Base-by-base conservation (phyloP, 2,888 invertebrate genomes). In the Latrodectus hesperus region DNA sequence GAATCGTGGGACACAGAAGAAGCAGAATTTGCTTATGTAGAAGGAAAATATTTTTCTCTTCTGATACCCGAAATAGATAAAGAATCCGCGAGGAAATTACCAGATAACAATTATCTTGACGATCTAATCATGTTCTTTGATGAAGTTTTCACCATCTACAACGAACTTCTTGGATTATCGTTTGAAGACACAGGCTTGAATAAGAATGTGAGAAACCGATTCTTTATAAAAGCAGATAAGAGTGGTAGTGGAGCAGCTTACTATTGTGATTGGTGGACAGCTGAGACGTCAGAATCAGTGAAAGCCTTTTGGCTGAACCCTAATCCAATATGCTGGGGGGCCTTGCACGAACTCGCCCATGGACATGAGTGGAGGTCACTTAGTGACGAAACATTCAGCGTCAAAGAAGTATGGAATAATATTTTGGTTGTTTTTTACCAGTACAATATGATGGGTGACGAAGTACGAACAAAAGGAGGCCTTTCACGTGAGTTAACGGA, bases 381-480 rank as follows among this genome's bases (percentile, higher is more conserved):
- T 0, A 60, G n/a, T 60, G 60, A 60, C n/a, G 60, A 60, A 60
- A 60, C 60, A 60, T 60, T 60, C 6, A 16, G 14, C n/a, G 60
- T 60, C 10, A 60, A n/a, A 16, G 60, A 60, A 60, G 60, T 60
- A 60, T 60, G 60, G 60, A 60, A 60, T n/a, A 60, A 60, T 60
- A 60, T 60, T 60, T 60, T 60, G n/a, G 60, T 60, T 60, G 60
- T 60, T 2, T 60, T 60, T 60, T 60, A 60, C 60, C 60, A 60
- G 60, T 16, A 12, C n/a, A 60, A 16, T 60, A 60, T 60, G 12
- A 16, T 60, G 12, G 60, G 60, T 60, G n/a, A n/a, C 10, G 60
- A 60, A 16, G 60, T 60, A 60, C n/a, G 14, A n/a, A 60, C 60
- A 60, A 60, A 60, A n/a, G 12, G 60, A 12, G n/a, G 14, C 3